These are phyloP conservation scores for Dicycla oo DNA, from an alignment of 2,888 invertebrate genomes.

Conservation along the genomic window DNA sequence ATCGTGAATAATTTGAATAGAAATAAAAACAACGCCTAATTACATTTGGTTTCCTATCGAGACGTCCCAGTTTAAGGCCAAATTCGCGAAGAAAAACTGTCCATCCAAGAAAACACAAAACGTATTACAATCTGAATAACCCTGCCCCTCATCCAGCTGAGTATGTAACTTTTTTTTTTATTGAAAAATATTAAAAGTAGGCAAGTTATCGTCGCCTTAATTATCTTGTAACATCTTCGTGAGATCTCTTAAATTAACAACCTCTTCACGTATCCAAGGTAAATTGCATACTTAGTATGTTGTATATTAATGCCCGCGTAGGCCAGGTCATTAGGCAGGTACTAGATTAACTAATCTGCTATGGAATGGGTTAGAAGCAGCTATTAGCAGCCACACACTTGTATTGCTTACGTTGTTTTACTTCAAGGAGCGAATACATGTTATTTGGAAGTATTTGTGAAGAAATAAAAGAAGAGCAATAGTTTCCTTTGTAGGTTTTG, in stretches of 20 bases:
- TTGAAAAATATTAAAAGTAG: too few relatives aligned
- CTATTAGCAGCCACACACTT: slow-evolving; percentile 53
- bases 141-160: too few relatives aligned
- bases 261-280: slow-evolving; percentile 1
- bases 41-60: too few relatives aligned
- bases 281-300: slow-evolving; percentile 15
- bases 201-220: too few relatives aligned
- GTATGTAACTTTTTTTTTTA: too few relatives aligned
- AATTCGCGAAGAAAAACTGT: too few relatives aligned
- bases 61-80: too few relatives aligned
- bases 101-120: too few relatives aligned
- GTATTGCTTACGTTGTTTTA: slow-evolving; percentile 52
- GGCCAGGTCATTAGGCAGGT: slow-evolving; percentile 42
- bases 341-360: slow-evolving; percentile 41
- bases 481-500: neutral
- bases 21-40: too few relatives aligned
- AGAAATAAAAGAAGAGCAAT: neutral
- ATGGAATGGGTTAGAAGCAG: slow-evolving; percentile 11
- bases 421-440: neutral
- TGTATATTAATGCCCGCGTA: slow-evolving; percentile 38
- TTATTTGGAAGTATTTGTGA: neutral
- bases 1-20: neutral
- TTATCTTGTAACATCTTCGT: slow-evolving; percentile 4
- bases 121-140: too few relatives aligned
- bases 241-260: neutral